phyloP scores from a whole-genome alignment of 2,113 vertebrate species.

The Anas platyrhynchos region DNA sequence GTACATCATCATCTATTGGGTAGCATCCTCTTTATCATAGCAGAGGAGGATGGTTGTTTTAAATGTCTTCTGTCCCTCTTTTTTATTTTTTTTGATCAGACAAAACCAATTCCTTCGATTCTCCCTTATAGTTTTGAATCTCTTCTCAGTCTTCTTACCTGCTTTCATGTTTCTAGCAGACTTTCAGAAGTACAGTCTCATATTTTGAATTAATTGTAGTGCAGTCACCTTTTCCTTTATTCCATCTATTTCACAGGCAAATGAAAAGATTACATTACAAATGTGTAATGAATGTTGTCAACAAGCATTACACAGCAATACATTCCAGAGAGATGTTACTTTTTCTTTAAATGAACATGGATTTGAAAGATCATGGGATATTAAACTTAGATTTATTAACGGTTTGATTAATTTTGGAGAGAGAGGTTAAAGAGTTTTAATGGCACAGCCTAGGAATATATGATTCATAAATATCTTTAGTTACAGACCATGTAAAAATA shows the following conservation, averaged over 20 bases:
- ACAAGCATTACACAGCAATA: neutral
- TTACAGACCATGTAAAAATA: neutral
- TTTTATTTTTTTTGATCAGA: neutral
- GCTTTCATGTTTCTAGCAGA: neutral
- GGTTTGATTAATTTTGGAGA: neutral
- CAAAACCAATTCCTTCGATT: neutral
- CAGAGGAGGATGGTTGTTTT: neutral
- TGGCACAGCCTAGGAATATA: neutral
- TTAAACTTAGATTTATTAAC: neutral
- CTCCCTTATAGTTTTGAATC: neutral
- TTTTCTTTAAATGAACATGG: neutral
- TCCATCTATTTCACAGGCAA: neutral
- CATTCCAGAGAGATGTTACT: neutral
- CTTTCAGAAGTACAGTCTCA: neutral
- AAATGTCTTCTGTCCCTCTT: neutral
- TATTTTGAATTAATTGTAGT: neutral
- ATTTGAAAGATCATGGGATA: neutral
- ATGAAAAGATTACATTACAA: neutral
- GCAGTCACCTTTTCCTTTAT: neutral
- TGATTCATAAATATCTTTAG: neutral
- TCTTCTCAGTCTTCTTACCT: neutral
- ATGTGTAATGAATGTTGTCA: neutral
- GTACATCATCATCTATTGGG: neutral
- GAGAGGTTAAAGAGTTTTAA: neutral
- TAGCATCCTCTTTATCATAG: neutral